Conservation (phyloP, 2,797 vertebrate species). For the Perdix hodgsoniae region DNA sequence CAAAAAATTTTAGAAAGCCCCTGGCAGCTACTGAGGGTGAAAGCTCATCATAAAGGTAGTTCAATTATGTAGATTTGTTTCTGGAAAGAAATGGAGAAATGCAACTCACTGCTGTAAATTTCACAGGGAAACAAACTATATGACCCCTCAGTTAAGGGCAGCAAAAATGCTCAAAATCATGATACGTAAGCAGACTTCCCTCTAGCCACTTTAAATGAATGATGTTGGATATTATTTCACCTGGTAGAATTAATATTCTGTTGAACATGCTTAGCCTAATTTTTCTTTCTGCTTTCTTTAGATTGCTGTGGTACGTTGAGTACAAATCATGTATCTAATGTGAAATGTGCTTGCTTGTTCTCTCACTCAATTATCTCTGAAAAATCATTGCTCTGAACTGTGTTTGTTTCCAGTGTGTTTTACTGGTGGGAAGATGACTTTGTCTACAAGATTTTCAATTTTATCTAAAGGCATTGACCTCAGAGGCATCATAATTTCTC, state of each 20-base stretch:
- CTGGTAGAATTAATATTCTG: background rate
- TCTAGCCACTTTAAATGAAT: background rate
- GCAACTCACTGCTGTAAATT: background rate
- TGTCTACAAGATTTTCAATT: background rate
- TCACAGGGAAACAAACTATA: background rate
- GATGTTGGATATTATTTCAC: background rate
- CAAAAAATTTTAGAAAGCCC: background rate
- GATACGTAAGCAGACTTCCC: background rate
- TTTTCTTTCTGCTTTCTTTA: background rate
- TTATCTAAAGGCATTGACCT: background rate
- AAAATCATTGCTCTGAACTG: background rate
- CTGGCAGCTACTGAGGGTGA: background rate
- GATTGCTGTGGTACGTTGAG: background rate
- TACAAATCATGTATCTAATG: background rate
- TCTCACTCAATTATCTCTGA: background rate
- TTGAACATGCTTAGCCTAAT: background rate
- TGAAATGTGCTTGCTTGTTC: background rate
- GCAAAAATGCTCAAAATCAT: background rate
- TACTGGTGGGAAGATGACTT: background rate
- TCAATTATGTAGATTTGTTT: background rate
- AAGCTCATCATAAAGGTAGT: background rate
- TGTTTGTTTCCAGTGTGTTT: background rate
- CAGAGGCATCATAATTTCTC: background rate
- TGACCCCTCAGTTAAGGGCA: background rate
- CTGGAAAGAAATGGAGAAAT: background rate